Conservation (phyloP, 2,888 invertebrate species). For the Phengaris alcon region DNA sequence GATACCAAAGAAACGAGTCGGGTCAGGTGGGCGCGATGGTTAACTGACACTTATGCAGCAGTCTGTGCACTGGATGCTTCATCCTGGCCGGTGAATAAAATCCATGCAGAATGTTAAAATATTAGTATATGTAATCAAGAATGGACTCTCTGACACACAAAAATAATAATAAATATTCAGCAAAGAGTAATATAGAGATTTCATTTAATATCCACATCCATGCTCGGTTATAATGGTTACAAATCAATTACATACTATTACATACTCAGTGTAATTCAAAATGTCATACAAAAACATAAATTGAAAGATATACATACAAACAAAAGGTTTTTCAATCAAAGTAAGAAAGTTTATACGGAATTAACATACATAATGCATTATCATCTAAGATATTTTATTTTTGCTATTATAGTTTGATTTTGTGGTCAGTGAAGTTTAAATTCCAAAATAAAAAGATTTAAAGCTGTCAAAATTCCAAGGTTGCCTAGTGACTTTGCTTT, state of each 20-base stretch:
- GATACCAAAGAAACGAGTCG: conserved; percentile 92
- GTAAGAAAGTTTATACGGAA: background rate
- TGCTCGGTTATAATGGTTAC: background rate
- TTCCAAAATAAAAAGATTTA: background rate
- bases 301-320: background rate
- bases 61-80: background rate
- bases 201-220: background rate
- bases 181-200: background rate
- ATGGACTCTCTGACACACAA: background rate
- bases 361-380: background rate
- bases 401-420: background rate
- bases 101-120: conserved; percentile 14
- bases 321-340: background rate
- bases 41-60: conserved; percentile 6
- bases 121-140: background rate
- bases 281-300: background rate
- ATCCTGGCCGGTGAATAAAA: background rate
- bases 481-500: too few relatives aligned
- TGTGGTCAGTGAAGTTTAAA: background rate
- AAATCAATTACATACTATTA: background rate
- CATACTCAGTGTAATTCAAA: background rate
- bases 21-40: conserved; percentile 34
- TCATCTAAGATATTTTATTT: background rate
- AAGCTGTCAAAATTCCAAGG: too few relatives aligned
- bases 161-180: background rate